A percentile compares a stretch with the other conserved stretches of the same genome.
Evolutionary conservation across 1,140 invertebrate genomes (phyloP).

Genomic region (Mamestra configurata): DNA sequence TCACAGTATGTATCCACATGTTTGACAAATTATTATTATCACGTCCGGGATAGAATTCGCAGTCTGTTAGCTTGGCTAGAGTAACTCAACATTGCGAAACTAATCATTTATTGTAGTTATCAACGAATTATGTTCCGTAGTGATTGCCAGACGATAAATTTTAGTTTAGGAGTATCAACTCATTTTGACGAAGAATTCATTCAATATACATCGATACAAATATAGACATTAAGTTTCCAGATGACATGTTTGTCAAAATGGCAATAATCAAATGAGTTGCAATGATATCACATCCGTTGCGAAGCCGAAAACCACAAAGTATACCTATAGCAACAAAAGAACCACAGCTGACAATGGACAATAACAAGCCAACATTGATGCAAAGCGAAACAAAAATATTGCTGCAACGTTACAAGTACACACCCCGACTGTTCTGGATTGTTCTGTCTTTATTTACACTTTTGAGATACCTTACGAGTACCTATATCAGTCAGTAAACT

Average conservation of each 20-base stretch:
- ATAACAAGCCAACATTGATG: slow-evolving; percentile 6
- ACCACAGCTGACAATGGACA: slow-evolving; percentile 1
- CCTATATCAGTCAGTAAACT: not conserved
- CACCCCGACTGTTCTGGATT: not conserved
- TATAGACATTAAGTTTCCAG: no score
- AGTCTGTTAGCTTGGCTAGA: not conserved
- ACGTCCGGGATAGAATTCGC: not conserved
- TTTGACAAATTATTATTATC: slow-evolving; percentile 17
- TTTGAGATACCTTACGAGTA: not conserved
- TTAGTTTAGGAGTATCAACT: no score
- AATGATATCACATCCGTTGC: not conserved
- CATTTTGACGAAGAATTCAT: no score
- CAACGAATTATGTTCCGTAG: not conserved
- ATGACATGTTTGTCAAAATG: no score
- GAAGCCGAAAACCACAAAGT: not conserved
- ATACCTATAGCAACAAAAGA: not conserved
- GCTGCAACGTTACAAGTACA: not conserved
- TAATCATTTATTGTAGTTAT: not conserved
- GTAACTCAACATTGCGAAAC: not conserved
- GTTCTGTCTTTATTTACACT: not conserved
- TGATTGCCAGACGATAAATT: not conserved
- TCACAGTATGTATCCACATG: not conserved
- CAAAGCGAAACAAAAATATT: not conserved
- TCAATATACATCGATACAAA: no score
- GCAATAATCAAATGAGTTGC: not conserved